Evolutionary conservation across 2,797 vertebrate species (phyloP).

Genomic region (Chelidonichthys spinosus): DNA sequence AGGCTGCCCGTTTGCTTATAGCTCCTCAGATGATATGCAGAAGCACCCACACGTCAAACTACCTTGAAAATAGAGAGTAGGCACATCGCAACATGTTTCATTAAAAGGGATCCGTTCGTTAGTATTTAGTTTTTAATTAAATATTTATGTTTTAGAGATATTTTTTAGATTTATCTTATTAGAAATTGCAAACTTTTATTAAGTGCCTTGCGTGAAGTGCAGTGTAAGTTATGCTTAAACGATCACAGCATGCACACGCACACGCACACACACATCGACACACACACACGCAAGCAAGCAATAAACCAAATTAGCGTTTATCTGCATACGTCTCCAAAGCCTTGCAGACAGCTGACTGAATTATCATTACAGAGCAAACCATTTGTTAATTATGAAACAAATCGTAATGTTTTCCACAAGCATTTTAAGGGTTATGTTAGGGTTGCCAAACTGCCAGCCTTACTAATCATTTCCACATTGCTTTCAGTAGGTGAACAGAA

Average conservation of each 20-base stretch:
- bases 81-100: not conserved
- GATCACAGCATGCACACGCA: not conserved
- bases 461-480: constrained; percentile 22
- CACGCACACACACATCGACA: not conserved
- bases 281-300: constrained; percentile 6
- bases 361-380: constrained; percentile 43
- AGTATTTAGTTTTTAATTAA: not conserved
- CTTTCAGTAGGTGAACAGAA: constrained; percentile 11
- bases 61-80: not conserved
- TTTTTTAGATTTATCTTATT: too few species aligned
- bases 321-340: constrained; percentile 24
- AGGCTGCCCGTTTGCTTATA: constrained; percentile 38
- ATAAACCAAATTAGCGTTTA: constrained; percentile 21
- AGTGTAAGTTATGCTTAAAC: not conserved
- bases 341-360: constrained; percentile 31
- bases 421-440: constrained; percentile 23
- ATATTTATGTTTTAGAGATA: not conserved
- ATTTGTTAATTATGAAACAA: constrained; percentile 51
- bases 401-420: constrained; percentile 41
- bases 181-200: too few species aligned
- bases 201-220: too few species aligned
- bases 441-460: constrained; percentile 13
- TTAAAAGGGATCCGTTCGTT: constrained; percentile 17
- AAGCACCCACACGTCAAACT: constrained; percentile 14
- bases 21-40: constrained; percentile 26